Conservation (phyloP, 2,888 invertebrate genomes). For the Dynastes tityus region DNA sequence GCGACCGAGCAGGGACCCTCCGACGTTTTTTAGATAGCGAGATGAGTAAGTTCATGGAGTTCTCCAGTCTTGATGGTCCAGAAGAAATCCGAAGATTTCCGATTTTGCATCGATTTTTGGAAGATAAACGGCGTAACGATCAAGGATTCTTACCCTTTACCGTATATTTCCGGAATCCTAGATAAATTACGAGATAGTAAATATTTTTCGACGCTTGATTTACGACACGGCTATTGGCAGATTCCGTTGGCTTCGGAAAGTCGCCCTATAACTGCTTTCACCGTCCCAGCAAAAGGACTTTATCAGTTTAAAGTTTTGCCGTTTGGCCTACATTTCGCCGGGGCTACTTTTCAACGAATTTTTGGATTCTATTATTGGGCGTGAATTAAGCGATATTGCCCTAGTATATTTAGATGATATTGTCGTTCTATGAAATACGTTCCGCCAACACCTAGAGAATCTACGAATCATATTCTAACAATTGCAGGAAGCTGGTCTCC, state of each 20-base stretch:
- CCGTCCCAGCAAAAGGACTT: slow-evolving; percentile 57
- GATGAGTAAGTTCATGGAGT: no score
- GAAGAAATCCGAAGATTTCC: no score
- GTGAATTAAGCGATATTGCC: slow-evolving; percentile 52
- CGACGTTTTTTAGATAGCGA: no score
- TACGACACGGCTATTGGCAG: slow-evolving; percentile 9
- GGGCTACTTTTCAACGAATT: no score
- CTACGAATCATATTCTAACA: no score
- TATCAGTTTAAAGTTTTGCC: slow-evolving; percentile 59
- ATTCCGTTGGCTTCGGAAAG: slow-evolving; percentile 55
- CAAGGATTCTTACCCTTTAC: no score
- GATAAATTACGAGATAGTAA: neutral
- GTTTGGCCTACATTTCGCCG: slow-evolving; percentile 13
- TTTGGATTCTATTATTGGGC: no score
- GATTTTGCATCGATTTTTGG: no score
- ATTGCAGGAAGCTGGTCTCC: no score
- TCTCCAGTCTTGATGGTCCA: no score
- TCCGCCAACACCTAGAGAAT: slow-evolving; percentile 49
- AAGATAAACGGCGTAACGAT: no score
- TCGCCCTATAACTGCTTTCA: slow-evolving; percentile 57
- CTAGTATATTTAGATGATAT: slow-evolving; percentile 57
- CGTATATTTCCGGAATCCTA: neutral
- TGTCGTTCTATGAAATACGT: slow-evolving; percentile 52
- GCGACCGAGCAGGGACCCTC: no score
- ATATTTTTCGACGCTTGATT: slow-evolving; percentile 47